Base-by-base conservation (phyloP, 2,797 vertebrate genomes). In the Sebastes miniatus region DNA sequence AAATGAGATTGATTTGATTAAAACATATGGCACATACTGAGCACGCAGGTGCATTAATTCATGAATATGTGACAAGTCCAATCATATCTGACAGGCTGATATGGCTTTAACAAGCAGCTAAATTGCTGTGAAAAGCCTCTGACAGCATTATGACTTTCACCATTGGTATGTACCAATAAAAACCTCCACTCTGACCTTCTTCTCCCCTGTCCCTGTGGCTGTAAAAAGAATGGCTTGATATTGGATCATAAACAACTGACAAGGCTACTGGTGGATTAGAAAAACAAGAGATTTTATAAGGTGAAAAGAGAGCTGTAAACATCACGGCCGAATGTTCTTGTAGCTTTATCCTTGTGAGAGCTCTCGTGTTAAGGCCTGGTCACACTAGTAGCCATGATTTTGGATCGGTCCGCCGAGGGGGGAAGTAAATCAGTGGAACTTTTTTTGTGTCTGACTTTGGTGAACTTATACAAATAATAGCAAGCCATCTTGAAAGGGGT, bases 201-300 rank as follows among this genome's bases (percentile, higher is more conserved):
- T 69, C 76, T 64, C 63, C 61, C 31, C 32, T 7, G 11, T 89
- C 75, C 70, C 75, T 59, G 18, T 50, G 81, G 87, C 43, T 86
- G 86, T 94, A 91, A 91, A 92, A 88, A 80, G 77, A 87, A 88
- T 27, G 66, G 63, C 58, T 84, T 83, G 71, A 87, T 95, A 94
- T 94, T 92, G 90, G 86, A 84, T 88, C 91, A 83, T 94, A 94
- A 94, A 94, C 85, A 83, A 88, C 73, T 79, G 85, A 81, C 91
- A 91, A 87, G 88, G 85, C 87, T 88, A 77, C 72, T 11, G 77
- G 24, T 50, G 63, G 71, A 87, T 88, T 77, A 77, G 76, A 83
- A 88, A 86, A 89, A 87, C 79, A 87, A 79, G 54, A 47, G 57
- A 43, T 90, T 90, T 88, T 84, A 80, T 57, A 84, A 79, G 80